Evolutionary conservation across 2,797 vertebrate genomes (phyloP).

Genomic region (Bradypodion pumilum): DNA sequence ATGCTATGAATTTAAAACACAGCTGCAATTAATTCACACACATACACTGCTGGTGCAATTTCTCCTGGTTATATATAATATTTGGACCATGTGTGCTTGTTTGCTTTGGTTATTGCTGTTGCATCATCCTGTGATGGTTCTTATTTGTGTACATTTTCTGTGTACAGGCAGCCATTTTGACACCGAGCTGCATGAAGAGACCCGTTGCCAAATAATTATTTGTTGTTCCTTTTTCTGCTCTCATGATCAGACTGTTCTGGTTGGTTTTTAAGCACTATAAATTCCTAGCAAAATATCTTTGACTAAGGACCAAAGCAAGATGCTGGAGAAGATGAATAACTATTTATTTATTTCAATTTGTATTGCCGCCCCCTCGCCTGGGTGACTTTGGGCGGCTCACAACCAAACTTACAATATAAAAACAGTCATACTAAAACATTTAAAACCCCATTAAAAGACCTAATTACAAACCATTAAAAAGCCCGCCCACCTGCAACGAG

Average conservation of each 20-base stretch:
- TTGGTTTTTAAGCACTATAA: not conserved
- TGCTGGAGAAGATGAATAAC: not conserved
- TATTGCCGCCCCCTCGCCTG: too few species aligned
- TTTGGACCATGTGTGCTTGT: not conserved
- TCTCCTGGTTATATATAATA: not conserved
- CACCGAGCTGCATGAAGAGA: not conserved
- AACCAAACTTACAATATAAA: too few species aligned
- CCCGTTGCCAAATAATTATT: not conserved
- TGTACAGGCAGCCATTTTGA: not conserved
- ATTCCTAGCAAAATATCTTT: not conserved
- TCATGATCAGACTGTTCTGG: not conserved
- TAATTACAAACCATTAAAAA: too few species aligned
- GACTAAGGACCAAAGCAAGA: not conserved
- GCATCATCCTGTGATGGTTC: not conserved
- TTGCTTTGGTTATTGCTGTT: too few species aligned
- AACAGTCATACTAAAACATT: too few species aligned
- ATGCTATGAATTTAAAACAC: not conserved
- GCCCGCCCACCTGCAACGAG: too few species aligned
- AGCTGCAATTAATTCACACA: not conserved
- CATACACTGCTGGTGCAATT: not conserved
- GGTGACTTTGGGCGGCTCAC: too few species aligned
- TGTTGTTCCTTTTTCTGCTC: not conserved
- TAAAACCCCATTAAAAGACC: too few species aligned
- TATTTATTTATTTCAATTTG: too few species aligned
- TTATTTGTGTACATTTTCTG: not conserved